Evolutionary conservation across 2,888 invertebrate species (phyloP), one percentile per base, ranked within the genome.

Genomic region (Acrobeloides nanus): DNA sequence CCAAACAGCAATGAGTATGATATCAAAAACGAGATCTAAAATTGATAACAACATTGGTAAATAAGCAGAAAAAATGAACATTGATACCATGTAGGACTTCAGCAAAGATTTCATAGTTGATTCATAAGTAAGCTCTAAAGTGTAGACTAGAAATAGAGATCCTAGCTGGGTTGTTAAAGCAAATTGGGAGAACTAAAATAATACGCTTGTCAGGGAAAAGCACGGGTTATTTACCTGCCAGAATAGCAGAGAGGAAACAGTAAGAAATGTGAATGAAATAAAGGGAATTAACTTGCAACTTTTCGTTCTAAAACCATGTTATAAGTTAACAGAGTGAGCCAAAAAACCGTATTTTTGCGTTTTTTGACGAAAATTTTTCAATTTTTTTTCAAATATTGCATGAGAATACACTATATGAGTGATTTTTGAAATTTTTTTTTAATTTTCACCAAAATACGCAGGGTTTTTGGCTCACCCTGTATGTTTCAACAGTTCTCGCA

Each of bases 111-210:
- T 74, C 23, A 78, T 66, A 29, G 65, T 75, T 20, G 59, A 42
- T 47, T 61, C 51, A 17, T 67, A 57, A 4, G 79, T 72, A 42
- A 75, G 75, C 18, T 75, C 75, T 7, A 80, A 61, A n/a, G 76
- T 63, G 59, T 84, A 85, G 59, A 84, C 81, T 1, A 82, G 76
- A 64, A 85, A 83, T 55, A 87, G 79, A 3, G 85, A 83, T 4
- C 83, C 75, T 0, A 83, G 79, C 74, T 88, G 87, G 0, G 85
- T 85, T 3, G 84, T 78, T 61, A 87, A 81, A 47, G 86, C 82
- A 67, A 87, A 85, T 64, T 86, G 86, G 0, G 86, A 82, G 77
- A 89, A 87, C 75, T 88, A 84, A 83, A 86, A 85, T 38, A 15
- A 42, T 3, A 38, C 4, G 2, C 24, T 32, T 39, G 21, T 3